Conservation (phyloP, 2,888 invertebrate genomes). For the Cephus rjabovi region DNA sequence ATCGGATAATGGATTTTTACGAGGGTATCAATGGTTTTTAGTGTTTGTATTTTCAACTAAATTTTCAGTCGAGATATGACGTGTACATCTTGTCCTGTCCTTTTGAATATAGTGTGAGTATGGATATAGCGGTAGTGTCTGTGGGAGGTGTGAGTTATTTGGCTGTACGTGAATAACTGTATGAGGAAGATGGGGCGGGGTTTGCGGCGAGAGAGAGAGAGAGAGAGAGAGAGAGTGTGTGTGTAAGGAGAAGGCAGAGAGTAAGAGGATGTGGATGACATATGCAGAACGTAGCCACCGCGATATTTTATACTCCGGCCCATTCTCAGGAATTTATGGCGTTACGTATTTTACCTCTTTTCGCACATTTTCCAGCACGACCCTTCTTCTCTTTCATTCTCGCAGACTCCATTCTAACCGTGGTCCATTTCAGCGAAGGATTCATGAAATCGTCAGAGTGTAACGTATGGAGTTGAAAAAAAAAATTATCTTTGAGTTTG, state of each 20-base stretch:
- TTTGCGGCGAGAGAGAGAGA: slow-evolving; percentile 14
- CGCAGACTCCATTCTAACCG: neutral
- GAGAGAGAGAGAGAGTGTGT: slow-evolving; percentile 1
- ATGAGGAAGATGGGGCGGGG: neutral
- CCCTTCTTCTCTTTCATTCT: slow-evolving; percentile 22
- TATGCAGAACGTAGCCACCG: slow-evolving; percentile 62
- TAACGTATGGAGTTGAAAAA: neutral
- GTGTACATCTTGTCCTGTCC: slow-evolving; percentile 48
- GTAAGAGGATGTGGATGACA: slow-evolving; percentile 60
- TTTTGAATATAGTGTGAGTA: slow-evolving; percentile 47
- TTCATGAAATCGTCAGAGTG: neutral
- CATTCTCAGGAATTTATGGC: slow-evolving; percentile 61
- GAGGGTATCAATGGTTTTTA: neutral
- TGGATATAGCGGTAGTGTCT: neutral
- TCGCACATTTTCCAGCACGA: slow-evolving; percentile 21
- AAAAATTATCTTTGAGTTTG: neutral
- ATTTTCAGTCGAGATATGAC: neutral
- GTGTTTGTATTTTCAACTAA: neutral
- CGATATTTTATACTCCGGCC: slow-evolving; percentile 59
- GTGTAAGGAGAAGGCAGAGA: slow-evolving; percentile 27
- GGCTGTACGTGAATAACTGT: neutral
- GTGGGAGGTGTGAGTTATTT: neutral
- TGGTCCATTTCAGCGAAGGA: neutral
- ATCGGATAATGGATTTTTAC: neutral
- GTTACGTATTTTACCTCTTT: slow-evolving; percentile 38